Base-by-base conservation (phyloP, 2,888 invertebrate genomes). In the Rhabditoides inermis region DNA sequence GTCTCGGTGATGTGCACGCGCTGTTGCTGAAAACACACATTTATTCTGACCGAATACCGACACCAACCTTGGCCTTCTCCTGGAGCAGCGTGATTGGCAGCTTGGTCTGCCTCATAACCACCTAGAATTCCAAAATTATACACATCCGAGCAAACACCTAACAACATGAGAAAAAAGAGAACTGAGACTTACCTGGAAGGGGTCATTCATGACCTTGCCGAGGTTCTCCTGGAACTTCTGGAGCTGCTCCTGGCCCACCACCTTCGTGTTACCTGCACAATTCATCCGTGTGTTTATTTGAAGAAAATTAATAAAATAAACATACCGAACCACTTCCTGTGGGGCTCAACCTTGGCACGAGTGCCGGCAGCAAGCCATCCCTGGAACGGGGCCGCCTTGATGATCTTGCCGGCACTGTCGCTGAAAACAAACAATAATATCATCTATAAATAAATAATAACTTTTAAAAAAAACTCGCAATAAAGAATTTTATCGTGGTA, bases 341-440 rank as follows among this genome's bases (percentile, higher is more conserved):
- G 92, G 2, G 98, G 98, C 79, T 94, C 98, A 0, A 99, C 89
- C 55, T 95, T 83, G 28, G 94, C 90, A 76, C 87, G 84, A 1
- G 89, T 86, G 25, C 98, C 98, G 30, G 91, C 85, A 15, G 86
- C 81, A 23, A 91, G 80, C 80, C 85, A 85, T 42, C 87, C 87
- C 79, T 98, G 98, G 78, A 90, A 99, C 0, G 95, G 94, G 0
- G 98, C 98, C 27, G 94, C 87, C 35, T 85, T 85, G 42, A 92
- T 79, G 51, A 99, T 91, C 82, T 92, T 88, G 46, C 95, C 84
- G 41, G 69, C 70, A 27, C 84, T 85, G 79, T 95, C 86, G 51
- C 82, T 81, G 57, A 45, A 77, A 70, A 48, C 30, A 15, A 12
- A n/a, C n/a, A n/a, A n/a, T n/a, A n/a, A n/a, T n/a, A n/a, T n/a